Evolutionary conservation across 1,140 invertebrate genomes (phyloP), one percentile per base, ranked within the genome.

Genomic region (Pteromalus puparum): DNA sequence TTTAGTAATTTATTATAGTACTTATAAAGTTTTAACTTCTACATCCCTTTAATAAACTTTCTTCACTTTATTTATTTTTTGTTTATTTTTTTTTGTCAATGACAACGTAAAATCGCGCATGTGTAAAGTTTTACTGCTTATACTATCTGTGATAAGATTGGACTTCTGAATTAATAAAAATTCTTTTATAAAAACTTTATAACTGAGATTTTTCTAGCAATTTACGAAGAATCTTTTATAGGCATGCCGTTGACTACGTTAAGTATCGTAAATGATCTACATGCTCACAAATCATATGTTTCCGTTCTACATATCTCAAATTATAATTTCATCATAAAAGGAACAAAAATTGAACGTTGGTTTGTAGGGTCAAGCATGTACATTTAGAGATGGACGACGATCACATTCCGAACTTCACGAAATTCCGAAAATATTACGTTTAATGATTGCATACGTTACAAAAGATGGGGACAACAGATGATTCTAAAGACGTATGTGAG

Each of bases 321-420:
- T 74, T 34, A 61, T 42, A 46, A 72, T 65, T 74, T 70, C 61
- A 65, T 46, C 0, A 42, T 42, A 10, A 79, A 74, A 61, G n/a
- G 70, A 75, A 85, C 72, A 85, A 85, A 67, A 70, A 68, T 81
- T 81, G 42, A 81, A 81, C 61, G 42, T 85, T 85, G 75, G 30
- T 85, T 85, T 85, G 26, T 85, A 85, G 84, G 84, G 80, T 78
- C 80, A 79, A 79, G 84, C 80, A 85, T 85, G 84, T 85, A 85
- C 84, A 85, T 82, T 82, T 85, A 85, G 42, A 85, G 75, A 78
- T 82, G 80, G 80, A 85, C 75, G 75, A 24, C 83, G 78, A 81
- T 76, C 73, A 48, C 73, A 85, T 85, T 81, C 77, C 83, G 76
- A 81, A 81, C 83, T 75, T 84, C 82, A 84, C 67, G 75, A 77